Base-by-base conservation (phyloP, 2,797 vertebrate genomes). In the Eupleurogrammus muticus region DNA sequence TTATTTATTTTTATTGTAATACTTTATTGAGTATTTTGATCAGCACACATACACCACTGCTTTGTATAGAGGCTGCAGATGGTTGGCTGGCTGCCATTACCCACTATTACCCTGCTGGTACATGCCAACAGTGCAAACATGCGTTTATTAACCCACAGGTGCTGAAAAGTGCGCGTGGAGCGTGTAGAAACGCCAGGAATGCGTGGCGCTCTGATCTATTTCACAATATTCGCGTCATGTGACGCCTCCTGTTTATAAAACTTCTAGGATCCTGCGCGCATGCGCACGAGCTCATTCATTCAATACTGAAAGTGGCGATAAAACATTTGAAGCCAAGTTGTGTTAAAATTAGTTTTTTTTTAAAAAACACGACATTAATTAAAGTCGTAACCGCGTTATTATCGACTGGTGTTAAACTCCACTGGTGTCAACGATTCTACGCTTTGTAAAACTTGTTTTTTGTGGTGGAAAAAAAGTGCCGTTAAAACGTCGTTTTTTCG, bases 201-300 rank as follows among this genome's bases (percentile, higher is more conserved):
- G 2, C 16, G 44, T 59, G 35, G 24, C 5, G 6, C 7, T 35
- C 34, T 42, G 19, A 62, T 73, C 68, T 52, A 23, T 89, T 83
- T 81, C 73, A 54, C 71, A 85, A 88, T 66, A 46, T 59, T 60
- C 19, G 57, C 59, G 54, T 96, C 96, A 97, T 90, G 95, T 97
- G 96, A 96, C 87, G 84, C 64, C 64, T 88, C 93, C 96, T 97
- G 97, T 97, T 97, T 95, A 96, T 96, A 97, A n/a, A 94, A 93
- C 92, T 90, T 89, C 83, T 28, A 28, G 6, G 73, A 47, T 77
- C 73, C 78, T 19, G 46, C 11, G 87, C 96, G 96, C 97, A 95
- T 91, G 97, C 97, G 96, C 95, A 93, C 53, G 76, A 83, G 87
- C 92, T 93, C 97, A 98, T 97, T 98, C 97, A 98, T 98, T 98